Percentiles rank a stretch among this genome's conserved stretches.
Evolutionary conservation across 92 coral and sea anemone species (phyloP).

Genomic region (Heteractis magnifica): DNA sequence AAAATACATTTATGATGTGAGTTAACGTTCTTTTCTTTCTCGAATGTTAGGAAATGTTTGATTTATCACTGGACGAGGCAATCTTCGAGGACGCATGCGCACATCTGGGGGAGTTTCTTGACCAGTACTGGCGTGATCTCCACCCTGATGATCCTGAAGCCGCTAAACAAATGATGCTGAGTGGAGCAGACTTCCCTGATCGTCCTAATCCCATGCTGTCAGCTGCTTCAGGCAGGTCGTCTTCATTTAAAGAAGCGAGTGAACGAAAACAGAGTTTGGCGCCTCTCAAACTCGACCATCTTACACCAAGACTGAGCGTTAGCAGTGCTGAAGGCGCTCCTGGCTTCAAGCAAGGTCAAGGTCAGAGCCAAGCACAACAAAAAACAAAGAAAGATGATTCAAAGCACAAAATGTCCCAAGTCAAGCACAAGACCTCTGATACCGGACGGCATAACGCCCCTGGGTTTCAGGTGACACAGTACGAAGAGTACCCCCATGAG

Average conservation of each 20-base stretch:
- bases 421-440: slow-evolving; percentile 11
- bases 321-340: slow-evolving; percentile 29
- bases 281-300: slow-evolving; percentile 35
- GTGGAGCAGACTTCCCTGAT: slow-evolving; percentile 42
- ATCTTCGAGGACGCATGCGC: slow-evolving; percentile 96
- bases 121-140: slow-evolving; percentile 95
- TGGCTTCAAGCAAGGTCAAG: slow-evolving; percentile 8
- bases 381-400: slow-evolving; percentile 6
- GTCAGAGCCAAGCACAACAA: background rate
- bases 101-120: slow-evolving; percentile 89
- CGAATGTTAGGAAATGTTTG: slow-evolving; percentile 78
- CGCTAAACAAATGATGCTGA: slow-evolving; percentile 48
- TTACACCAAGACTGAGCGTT: slow-evolving; percentile 30
- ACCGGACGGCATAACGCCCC: slow-evolving; percentile 23
- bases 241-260: slow-evolving; percentile 6
- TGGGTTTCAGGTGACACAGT: slow-evolving; percentile 24
- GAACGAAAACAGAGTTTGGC: slow-evolving; percentile 44
- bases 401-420: slow-evolving; percentile 15
- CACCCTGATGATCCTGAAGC: slow-evolving; percentile 72
- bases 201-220: slow-evolving; percentile 44
- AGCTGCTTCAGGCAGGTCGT: slow-evolving; percentile 10
- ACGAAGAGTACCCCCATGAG: slow-evolving; percentile 36
- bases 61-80: slow-evolving; percentile 90
- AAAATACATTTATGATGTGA: too few species aligned
- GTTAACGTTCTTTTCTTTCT: background rate